These are phyloP conservation scores for Bettongia penicillata DNA, from an alignment of 2,113 vertebrate genomes.

Conservation along the genomic window DNA sequence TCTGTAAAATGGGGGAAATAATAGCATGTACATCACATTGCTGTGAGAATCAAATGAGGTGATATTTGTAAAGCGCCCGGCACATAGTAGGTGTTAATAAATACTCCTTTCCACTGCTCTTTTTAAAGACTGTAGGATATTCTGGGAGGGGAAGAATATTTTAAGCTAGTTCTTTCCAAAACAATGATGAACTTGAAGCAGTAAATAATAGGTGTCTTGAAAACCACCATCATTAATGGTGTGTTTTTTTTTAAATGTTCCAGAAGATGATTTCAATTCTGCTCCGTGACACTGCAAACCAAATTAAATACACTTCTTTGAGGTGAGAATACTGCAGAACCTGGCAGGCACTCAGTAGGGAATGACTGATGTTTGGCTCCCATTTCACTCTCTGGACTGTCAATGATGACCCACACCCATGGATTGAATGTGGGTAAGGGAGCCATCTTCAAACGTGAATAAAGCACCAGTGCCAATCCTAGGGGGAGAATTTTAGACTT, in stretches of 20 bases:
- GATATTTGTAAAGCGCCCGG: neutral
- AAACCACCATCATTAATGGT: neutral
- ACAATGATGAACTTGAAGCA: neutral
- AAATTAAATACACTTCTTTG: neutral
- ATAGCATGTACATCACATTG: neutral
- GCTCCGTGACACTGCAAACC: neutral
- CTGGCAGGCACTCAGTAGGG: neutral
- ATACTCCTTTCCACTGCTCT: neutral
- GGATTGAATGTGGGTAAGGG: accelerated
- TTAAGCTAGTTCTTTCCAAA: neutral
- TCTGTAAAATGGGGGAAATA: neutral
- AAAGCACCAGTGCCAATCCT: neutral
- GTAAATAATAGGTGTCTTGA: neutral
- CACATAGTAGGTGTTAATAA: neutral
- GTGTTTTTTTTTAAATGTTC: neutral
- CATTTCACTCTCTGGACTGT: neutral
- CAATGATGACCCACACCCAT: neutral
- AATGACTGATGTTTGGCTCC: neutral
- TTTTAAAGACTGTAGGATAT: neutral
- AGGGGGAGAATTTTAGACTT: neutral
- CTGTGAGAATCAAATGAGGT: neutral
- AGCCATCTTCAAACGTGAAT: neutral
- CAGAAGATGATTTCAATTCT: neutral
- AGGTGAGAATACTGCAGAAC: neutral
- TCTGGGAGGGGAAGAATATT: neutral